A percentile compares a stretch with the other conserved stretches of the same genome.
Evolutionary conservation across 2,113 vertebrate species (phyloP).

Genomic region (Perca schrenkii): DNA sequence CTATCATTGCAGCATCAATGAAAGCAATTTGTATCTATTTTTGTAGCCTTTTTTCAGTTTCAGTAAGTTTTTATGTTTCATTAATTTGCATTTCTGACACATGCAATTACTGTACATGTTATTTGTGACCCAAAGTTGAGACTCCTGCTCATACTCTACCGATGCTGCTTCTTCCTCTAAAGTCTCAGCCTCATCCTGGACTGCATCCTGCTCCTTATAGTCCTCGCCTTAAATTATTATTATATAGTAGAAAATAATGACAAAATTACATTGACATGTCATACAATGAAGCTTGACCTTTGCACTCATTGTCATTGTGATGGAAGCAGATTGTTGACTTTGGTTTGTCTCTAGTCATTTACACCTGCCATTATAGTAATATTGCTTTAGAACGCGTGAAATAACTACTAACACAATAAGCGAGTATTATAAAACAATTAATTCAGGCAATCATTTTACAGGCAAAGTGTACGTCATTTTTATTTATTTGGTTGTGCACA

Average conservation of each 20-base stretch:
- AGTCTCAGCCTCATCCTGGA: neutral
- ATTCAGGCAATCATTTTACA: neutral
- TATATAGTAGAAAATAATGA: neutral
- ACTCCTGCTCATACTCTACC: neutral
- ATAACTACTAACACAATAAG: neutral
- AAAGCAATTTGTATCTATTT: neutral
- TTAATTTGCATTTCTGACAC: neutral
- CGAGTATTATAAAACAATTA: neutral
- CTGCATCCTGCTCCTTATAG: neutral
- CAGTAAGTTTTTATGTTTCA: neutral
- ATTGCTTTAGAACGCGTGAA: neutral
- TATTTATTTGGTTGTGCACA: slow-evolving; percentile 54
- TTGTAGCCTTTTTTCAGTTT: neutral
- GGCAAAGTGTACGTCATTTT: slow-evolving; percentile 24
- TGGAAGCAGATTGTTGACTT: too few species aligned
- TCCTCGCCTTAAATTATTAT: neutral
- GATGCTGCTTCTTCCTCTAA: neutral
- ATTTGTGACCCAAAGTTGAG: neutral
- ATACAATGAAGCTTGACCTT: neutral
- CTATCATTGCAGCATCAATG: too few species aligned
- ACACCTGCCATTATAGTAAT: too few species aligned
- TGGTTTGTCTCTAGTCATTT: too few species aligned
- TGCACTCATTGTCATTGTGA: neutral
- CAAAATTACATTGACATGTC: neutral
- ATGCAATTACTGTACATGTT: neutral